Base-by-base conservation (phyloP, 2,113 vertebrate genomes). In the Stomatorhinus ivindoensis region DNA sequence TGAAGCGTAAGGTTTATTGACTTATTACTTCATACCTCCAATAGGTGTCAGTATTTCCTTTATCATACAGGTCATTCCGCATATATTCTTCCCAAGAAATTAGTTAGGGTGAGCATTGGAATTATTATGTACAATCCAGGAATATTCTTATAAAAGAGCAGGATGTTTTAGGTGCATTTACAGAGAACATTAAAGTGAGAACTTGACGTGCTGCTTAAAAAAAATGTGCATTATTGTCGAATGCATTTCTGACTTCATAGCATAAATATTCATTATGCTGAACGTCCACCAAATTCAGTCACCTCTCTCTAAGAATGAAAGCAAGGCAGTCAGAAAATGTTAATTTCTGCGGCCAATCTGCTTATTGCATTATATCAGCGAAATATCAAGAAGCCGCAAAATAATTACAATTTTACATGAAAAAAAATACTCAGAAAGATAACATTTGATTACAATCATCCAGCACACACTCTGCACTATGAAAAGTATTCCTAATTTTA, bases 21-120 rank as follows among this genome's bases (percentile, higher is more conserved):
- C 39, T 88, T 88, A 53, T 65, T 84, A 88, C 73, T 10, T 47
- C 35, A 39, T 13, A 69, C n/a, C 4, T 90, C 95, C 95, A 95
- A 94, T 95, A 96, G 96, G 94, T 95, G 96, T 94, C 96, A 96
- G 95, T 96, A 93, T 96, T 95, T 95, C 94, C 94, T 93, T 93
- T 92, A 95, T 93, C 94, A 96, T 95, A 86, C 35, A 89, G 92
- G 44, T 6, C 13, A 35, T 91, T 90, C 91, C 35, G 84, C 90
- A 88, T 42, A 80, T 80, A 4, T 86, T 6, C n/a, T 17, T 31
- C 53, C 92, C 89, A 93, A 92, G 92, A 91, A 91, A 73, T 91
- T 92, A 87, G 51, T 35, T 73, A 55, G 51, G 31, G 73, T 19
- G 44, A 87, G 87, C 53, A 47, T 47, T 55, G 51, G 86, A 86